Percentiles rank a stretch among this genome's conserved stretches.
These are phyloP conservation scores for Drosophila prolongata DNA, from an alignment of 2,888 invertebrate genomes.

Conservation along the genomic window DNA sequence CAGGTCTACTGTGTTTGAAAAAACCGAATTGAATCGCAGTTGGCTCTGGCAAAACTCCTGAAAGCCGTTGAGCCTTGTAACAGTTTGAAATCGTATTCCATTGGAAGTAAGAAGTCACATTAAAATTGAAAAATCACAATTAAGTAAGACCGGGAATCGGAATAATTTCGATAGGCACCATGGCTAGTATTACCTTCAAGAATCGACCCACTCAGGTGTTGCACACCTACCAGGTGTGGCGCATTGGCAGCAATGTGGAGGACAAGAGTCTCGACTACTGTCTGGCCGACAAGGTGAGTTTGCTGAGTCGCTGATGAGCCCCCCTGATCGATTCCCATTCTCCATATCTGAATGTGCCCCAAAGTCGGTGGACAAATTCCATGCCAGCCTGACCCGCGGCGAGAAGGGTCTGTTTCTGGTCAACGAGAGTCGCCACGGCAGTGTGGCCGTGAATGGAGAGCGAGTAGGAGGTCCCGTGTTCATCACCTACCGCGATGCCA, in stretches of 20 bases:
- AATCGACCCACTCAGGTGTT: conserved; percentile 40
- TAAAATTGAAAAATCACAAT: not conserved
- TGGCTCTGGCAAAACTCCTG: not conserved
- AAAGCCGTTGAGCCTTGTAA: too few species aligned
- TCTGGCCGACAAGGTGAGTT: conserved; percentile 42
- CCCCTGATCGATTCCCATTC: not conserved
- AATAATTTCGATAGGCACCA: not conserved
- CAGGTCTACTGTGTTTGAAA: not conserved
- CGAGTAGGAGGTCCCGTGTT: conserved; percentile 43
- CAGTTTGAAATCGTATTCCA: not conserved
- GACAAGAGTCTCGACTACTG: conserved; percentile 42
- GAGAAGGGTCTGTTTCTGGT: conserved; percentile 46
- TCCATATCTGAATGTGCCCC: not conserved
- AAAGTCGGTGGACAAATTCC: conserved; percentile 24
- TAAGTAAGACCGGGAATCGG: not conserved
- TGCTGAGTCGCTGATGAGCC: too few species aligned
- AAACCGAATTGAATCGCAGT: not conserved
- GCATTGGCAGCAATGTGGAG: conserved; percentile 39
- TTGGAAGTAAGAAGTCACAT: not conserved
- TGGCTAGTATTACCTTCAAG: conserved; percentile 51
- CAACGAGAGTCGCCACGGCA: conserved; percentile 45
- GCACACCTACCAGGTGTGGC: conserved; percentile 48
- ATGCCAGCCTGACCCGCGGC: conserved; percentile 47
- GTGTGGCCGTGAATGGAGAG: conserved; percentile 38
- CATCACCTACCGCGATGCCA: conserved; percentile 41